Evolutionary conservation across 2,113 vertebrate genomes (phyloP).

Genomic region (Rhodinocichla rosea): DNA sequence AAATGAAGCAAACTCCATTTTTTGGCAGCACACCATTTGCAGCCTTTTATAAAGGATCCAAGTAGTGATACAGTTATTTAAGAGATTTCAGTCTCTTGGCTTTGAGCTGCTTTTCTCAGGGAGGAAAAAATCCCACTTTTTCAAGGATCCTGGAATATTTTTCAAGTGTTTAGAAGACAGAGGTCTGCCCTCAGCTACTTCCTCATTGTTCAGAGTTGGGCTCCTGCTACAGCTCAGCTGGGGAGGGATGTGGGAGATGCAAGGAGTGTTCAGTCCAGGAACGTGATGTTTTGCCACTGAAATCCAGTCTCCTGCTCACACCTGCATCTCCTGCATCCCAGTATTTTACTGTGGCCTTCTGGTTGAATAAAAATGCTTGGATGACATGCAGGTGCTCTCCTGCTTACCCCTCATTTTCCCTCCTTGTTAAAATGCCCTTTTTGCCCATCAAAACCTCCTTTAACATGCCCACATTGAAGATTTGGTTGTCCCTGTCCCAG

Average conservation of each 20-base stretch:
- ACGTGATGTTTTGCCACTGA: fast-evolving
- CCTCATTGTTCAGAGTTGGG: neutral
- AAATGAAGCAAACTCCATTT: neutral
- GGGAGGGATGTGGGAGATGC: neutral
- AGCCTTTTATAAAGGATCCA: neutral
- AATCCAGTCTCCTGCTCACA: neutral
- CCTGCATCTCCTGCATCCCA: neutral
- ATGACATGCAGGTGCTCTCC: neutral
- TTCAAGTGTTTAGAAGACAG: neutral
- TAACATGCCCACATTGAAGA: fast-evolving
- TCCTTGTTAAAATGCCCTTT: neutral
- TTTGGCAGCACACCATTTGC: neutral
- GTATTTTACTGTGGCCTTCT: neutral
- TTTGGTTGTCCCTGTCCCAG: neutral
- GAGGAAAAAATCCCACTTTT: fast-evolving
- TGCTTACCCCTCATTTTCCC: neutral
- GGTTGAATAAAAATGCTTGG: neutral
- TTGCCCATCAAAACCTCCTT: neutral
- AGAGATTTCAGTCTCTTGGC: neutral
- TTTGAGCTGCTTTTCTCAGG: neutral
- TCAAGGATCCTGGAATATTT: neutral
- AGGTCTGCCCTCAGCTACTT: neutral
- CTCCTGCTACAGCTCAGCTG: neutral
- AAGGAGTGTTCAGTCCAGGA: neutral
- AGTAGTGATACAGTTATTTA: neutral